These are phyloP conservation scores for Rhadina sibilatrix DNA, from an alignment of 2,113 vertebrate genomes.

Conservation along the genomic window DNA sequence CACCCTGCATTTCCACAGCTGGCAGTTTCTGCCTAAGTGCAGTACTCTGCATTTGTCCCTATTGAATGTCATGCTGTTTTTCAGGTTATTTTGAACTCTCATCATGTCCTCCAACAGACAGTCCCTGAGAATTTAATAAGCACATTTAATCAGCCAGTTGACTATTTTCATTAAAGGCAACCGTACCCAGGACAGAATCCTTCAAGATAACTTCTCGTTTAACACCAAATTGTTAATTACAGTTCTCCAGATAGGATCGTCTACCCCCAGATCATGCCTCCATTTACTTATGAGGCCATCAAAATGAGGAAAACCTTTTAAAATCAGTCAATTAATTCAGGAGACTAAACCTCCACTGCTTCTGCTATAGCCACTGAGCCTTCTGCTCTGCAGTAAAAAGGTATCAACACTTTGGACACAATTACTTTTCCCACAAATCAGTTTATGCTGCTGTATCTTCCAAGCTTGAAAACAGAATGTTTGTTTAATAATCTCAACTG, in stretches of 20 bases:
- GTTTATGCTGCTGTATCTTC: background rate
- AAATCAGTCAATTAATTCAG: background rate
- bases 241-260: background rate
- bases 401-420: background rate
- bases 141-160: background rate
- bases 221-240: background rate
- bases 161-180: constrained; percentile 8
- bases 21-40: background rate
- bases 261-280: background rate
- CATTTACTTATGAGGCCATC: background rate
- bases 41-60: background rate
- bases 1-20: background rate
- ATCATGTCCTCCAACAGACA: background rate
- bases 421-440: background rate
- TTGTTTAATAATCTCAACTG: background rate
- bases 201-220: background rate
- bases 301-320: background rate
- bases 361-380: background rate
- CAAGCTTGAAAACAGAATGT: background rate
- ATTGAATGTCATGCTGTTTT: background rate
- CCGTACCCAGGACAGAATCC: background rate
- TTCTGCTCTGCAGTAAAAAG: background rate
- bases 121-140: constrained; percentile 9
- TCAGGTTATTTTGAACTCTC: background rate
- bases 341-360: background rate